Evolutionary conservation across 2,888 invertebrate species (phyloP).

Genomic region (Pammene fasciana): DNA sequence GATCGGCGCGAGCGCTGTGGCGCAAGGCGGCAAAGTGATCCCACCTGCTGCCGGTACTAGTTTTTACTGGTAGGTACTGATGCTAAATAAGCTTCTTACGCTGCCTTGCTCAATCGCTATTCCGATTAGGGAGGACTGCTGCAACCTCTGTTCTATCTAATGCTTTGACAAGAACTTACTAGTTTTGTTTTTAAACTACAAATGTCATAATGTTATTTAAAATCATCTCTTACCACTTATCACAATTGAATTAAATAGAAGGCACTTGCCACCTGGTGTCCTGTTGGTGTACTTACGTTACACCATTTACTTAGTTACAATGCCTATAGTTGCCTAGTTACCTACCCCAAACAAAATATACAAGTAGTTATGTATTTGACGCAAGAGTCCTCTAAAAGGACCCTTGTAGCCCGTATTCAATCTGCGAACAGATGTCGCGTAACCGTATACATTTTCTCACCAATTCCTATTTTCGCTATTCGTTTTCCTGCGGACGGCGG

Average conservation of each 20-base stretch:
- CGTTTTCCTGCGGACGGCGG: constrained; percentile 29
- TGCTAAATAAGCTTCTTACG: constrained; percentile 45
- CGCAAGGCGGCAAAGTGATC: constrained; percentile 61
- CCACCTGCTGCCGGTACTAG: constrained; percentile 70
- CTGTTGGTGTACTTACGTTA: too few species aligned
- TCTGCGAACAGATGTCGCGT: constrained; percentile 51
- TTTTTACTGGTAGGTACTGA: constrained; percentile 65
- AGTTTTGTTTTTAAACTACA: too few species aligned
- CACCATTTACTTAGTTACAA: too few species aligned
- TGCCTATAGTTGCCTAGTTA: too few species aligned
- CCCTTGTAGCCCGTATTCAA: constrained; percentile 45
- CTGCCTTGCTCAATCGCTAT: constrained; percentile 37
- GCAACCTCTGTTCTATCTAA: background rate
- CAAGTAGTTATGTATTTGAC: constrained; percentile 1
- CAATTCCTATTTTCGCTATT: constrained; percentile 53
- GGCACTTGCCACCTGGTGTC: too few species aligned
- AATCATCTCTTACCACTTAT: too few species aligned
- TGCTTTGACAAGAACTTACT: background rate
- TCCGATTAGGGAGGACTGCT: background rate
- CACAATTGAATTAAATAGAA: too few species aligned
- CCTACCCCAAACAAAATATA: too few species aligned
- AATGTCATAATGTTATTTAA: background rate
- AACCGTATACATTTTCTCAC: constrained; percentile 53
- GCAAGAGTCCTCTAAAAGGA: constrained; percentile 28
- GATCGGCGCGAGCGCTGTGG: constrained; percentile 59